Evolutionary conservation across 2,113 vertebrate species (phyloP), one percentile per base, ranked within the genome.

Genomic region (Eptesicus fuscus): DNA sequence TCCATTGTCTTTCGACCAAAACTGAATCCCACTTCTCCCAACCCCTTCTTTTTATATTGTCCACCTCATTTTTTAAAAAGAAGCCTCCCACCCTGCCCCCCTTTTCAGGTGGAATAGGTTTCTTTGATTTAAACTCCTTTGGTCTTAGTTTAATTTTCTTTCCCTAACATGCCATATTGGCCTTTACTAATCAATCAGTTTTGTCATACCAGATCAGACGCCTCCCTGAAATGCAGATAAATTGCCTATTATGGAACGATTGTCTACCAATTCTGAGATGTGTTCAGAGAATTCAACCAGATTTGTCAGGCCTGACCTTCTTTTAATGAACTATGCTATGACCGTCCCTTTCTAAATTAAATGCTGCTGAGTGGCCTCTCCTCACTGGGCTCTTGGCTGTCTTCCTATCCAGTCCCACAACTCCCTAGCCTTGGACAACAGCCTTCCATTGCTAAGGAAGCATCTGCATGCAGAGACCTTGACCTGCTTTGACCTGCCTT

Each of bases 131-230:
- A 88, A 91, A 65, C 63, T 74, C 65, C 73, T 83, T 56, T 0
- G 0, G 25, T 53, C 40, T 32, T 20, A 63, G 79, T 95, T 83
- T 78, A 92, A 91, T 96, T 90, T 96, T 74, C 51, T 51, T 63
- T 86, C 59, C 47, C 30, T 90, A 69, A 93, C 42, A 23, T 61
- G 49, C 73, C 63, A 16, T 44, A 22, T 20, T 82, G 92, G 90
- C 82, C 94, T 95, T 88, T 88, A 82, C 5, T 2, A 96, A 93
- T 97, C 92, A 79, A 95, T 96, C 78, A 42, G 84, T 96, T 96
- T 96, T 94, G 93, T 90, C 83, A 40, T 78, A 40, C 20, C 59
- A 30, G 61, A 90, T 93, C 84, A 25, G 56, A 63, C 22, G 71
- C 88, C 35, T 97, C 47, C 83, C 76, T 77, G 90, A 73, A 92